Percentiles rank a stretch among this genome's conserved stretches.
phyloP scores from a whole-genome alignment of 2,113 vertebrate genomes.

The Urocolius indicus region DNA sequence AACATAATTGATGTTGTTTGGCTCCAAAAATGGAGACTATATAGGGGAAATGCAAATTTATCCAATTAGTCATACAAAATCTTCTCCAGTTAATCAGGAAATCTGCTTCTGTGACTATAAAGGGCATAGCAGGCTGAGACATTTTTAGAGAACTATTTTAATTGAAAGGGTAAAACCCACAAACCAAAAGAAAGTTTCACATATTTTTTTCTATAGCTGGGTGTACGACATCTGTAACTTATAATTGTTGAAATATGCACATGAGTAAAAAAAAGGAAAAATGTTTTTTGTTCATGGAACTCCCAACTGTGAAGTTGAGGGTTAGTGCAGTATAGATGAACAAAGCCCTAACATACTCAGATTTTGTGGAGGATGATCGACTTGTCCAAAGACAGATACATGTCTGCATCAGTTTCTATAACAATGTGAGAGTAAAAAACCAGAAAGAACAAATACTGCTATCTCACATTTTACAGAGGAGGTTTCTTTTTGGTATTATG shows the following conservation, averaged over 20 bases:
- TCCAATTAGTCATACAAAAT: conserved; percentile 34
- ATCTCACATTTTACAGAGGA: background rate
- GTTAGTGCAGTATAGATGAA: background rate
- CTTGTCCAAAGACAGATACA: background rate
- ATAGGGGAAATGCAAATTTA: conserved; percentile 26
- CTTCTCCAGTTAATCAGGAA: conserved; percentile 14
- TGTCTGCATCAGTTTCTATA: background rate
- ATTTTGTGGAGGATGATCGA: background rate
- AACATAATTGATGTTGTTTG: background rate
- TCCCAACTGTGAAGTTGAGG: background rate
- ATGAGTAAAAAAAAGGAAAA: background rate
- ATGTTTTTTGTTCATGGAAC: background rate
- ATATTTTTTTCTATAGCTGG: background rate
- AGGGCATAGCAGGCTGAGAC: background rate
- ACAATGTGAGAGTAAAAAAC: background rate
- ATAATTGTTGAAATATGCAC: background rate
- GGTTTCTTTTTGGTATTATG: background rate
- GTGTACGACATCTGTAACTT: background rate
- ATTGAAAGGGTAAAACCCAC: background rate
- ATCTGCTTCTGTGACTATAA: background rate
- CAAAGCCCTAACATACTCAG: background rate
- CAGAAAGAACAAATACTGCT: background rate
- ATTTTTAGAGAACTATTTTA: background rate
- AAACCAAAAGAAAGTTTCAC: background rate
- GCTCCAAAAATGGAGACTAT: background rate